Evolutionary conservation across 2,113 vertebrate species (phyloP), one percentile per base, ranked within the genome.

Genomic region (Muscicapa adusta): DNA sequence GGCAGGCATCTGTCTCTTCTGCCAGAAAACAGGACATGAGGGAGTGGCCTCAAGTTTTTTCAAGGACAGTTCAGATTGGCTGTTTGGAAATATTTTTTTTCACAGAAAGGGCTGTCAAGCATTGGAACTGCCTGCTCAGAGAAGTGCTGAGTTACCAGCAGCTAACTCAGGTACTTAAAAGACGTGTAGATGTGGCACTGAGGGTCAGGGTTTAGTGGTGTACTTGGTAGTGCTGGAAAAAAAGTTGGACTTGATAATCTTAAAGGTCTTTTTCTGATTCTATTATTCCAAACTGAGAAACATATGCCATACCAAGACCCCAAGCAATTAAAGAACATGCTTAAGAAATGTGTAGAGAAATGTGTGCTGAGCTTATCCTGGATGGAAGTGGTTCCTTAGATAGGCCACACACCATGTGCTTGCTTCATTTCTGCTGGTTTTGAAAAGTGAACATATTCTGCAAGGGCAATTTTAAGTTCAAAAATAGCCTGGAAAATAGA

Each of bases 171-270:
- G 14, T 67, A 53, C 25, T 74, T 51, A n/a, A 60, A 38, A 60
- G 15, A 67, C 0, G 0, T 9, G 3, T 29, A 51, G 23, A 47
- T 53, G 36, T 20, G 13, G 28, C 15, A 8, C 14, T 65, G 22
- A 25, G 5, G 28, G n/a, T 13, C 61, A 60, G 19, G 24, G 7
- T 60, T 74, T 38, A 29, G 38, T 40, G 45, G 4, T 53, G 15
- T 9, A 53, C 38, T 53, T 81, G 53, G 28, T 26, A 60, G 38
- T 24, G n/a, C 11, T 40, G 53, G 8, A 5, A 24, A 47, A 74
- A 10, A 4, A 10, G n/a, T 26, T 29, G 10, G 61, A 47, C n/a
- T 81, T n/a, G 28, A 38, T 50, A 34, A 66, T 19, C 18, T 28
- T 51, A 51, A 38, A 45, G 10, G 33, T n/a, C 26, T 60, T 47